Evolutionary conservation across 1,140 invertebrate genomes (phyloP).

Genomic region (Drosophila neocordata): DNA sequence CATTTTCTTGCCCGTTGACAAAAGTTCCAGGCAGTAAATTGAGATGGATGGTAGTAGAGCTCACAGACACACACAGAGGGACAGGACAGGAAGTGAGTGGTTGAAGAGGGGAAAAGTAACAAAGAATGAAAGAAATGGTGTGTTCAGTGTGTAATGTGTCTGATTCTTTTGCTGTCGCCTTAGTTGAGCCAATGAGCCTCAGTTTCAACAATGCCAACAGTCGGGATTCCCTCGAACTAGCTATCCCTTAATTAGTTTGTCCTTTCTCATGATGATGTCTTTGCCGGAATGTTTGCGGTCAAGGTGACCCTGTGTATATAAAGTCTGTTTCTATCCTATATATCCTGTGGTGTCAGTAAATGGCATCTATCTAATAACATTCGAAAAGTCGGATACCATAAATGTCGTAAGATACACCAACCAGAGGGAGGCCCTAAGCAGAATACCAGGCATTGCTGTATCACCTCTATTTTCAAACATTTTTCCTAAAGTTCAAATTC

Average conservation of each 20-base stretch:
- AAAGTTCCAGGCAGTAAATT: constrained; percentile 61
- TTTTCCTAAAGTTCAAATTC: background rate
- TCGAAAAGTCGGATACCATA: too few species aligned
- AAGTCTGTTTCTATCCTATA: constrained; percentile 21
- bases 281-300: background rate
- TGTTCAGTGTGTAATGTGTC: constrained; percentile 12
- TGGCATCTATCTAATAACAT: too few species aligned
- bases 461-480: background rate
- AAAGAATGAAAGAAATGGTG: constrained; percentile 7
- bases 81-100: background rate
- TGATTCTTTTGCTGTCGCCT: constrained; percentile 14
- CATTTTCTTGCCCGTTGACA: constrained; percentile 60
- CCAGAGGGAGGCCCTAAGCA: too few species aligned
- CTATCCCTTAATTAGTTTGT: constrained; percentile 45
- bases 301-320: constrained; percentile 1
- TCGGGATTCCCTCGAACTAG: constrained; percentile 22
- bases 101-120: constrained; percentile 5
- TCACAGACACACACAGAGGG: background rate
- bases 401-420: too few species aligned
- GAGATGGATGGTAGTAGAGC: constrained; percentile 38
- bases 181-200: constrained; percentile 20
- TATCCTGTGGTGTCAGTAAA: too few species aligned
- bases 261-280: constrained; percentile 6
- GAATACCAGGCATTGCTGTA: too few species aligned
- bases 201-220: constrained; percentile 4